phyloP scores from a whole-genome alignment of 2,888 invertebrate genomes.

The Fragum fragum region DNA sequence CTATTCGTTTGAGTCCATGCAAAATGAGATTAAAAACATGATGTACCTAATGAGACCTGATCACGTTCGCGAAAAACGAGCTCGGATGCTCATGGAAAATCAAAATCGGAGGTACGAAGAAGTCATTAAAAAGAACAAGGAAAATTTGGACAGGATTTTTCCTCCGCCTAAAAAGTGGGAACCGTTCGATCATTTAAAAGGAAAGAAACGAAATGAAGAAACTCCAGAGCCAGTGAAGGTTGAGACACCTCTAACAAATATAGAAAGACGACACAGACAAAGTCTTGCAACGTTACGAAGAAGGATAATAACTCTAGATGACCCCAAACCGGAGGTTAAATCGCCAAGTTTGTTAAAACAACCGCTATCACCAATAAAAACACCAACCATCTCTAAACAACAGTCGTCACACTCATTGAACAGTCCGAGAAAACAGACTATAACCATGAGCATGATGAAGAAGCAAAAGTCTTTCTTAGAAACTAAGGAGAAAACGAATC shows the following conservation, averaged over 20 bases:
- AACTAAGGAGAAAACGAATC: slow-evolving; percentile 27
- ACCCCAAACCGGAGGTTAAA: slow-evolving; percentile 39
- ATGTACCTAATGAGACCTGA: slow-evolving; percentile 70
- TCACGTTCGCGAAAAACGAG: slow-evolving; percentile 65
- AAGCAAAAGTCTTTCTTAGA: slow-evolving; percentile 60
- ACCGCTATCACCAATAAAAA: slow-evolving; percentile 42
- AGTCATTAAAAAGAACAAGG: slow-evolving; percentile 39
- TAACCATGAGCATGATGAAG: slow-evolving; percentile 66
- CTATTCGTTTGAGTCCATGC: slow-evolving; percentile 67
- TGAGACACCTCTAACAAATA: slow-evolving; percentile 35
- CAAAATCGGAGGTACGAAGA: slow-evolving; percentile 60
- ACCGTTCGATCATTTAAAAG: slow-evolving; percentile 17
- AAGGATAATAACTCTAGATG: slow-evolving; percentile 49
- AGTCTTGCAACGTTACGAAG: slow-evolving; percentile 43
- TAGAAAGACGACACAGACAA: slow-evolving; percentile 40
- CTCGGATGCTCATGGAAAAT: slow-evolving; percentile 58
- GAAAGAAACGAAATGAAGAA: slow-evolving; percentile 25
- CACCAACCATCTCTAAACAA: slow-evolving; percentile 34
- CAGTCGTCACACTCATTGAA: slow-evolving; percentile 24
- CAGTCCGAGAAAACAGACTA: slow-evolving; percentile 46
- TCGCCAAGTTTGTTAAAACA: not conserved
- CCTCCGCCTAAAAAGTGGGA: slow-evolving; percentile 54
- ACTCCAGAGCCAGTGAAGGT: slow-evolving; percentile 8
- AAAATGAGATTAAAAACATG: slow-evolving; percentile 74
- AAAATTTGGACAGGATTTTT: slow-evolving; percentile 48